phyloP scores from a whole-genome alignment of 2,888 invertebrate genomes.

The Calameuta pallipes region DNA sequence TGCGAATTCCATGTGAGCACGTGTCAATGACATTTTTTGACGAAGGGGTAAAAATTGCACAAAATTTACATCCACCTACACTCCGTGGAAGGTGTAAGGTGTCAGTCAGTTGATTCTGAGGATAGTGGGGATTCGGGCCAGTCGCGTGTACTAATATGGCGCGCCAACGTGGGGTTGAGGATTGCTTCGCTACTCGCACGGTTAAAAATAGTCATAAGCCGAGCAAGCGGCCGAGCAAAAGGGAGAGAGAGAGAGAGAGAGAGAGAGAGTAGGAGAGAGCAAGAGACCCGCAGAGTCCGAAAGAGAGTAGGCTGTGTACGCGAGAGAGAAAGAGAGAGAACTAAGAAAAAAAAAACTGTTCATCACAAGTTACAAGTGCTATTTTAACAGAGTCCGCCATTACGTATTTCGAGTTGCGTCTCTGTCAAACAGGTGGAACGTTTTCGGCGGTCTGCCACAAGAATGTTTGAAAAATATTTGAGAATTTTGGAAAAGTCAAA shows the following conservation, averaged over 20 bases:
- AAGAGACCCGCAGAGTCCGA: background rate
- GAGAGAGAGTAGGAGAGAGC: constrained; percentile 24
- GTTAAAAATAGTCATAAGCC: constrained; percentile 64
- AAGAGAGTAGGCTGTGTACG: constrained; percentile 8
- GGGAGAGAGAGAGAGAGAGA: constrained; percentile 30
- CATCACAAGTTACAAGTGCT: constrained; percentile 11
- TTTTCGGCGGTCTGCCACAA: constrained; percentile 6
- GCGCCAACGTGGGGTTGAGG: constrained; percentile 60
- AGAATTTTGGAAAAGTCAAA: background rate
- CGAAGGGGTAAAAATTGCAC: constrained; percentile 13
- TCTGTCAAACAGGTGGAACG: constrained; percentile 34
- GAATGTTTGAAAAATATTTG: background rate
- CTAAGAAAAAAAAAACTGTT: background rate
- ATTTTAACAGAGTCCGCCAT: constrained; percentile 29
- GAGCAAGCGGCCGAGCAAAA: constrained; percentile 46
- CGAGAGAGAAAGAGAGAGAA: constrained; percentile 15
- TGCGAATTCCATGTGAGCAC: background rate
- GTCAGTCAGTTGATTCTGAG: constrained; percentile 57
- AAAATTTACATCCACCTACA: constrained; percentile 40
- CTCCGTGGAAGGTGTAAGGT: constrained; percentile 60
- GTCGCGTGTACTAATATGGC: constrained; percentile 66
- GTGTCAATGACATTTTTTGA: background rate
- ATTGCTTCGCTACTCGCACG: constrained; percentile 56
- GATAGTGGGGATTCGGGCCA: constrained; percentile 61
- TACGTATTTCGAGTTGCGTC: background rate